Conservation (phyloP, 2,888 invertebrate genomes). For the Kryphioiulus occultus region DNA sequence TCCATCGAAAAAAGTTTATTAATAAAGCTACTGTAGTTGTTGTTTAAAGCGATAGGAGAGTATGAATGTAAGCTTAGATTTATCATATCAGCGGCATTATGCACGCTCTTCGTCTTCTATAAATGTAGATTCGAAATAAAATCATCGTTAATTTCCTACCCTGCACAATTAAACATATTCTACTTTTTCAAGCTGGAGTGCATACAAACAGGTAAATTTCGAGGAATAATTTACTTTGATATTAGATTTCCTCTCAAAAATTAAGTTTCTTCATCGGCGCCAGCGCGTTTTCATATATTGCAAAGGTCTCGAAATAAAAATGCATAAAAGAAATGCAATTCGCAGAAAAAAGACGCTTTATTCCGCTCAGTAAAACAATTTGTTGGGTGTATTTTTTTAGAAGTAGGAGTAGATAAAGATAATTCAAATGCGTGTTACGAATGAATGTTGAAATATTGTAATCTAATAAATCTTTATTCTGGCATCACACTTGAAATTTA, state of each 20-base stretch:
- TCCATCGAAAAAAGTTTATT: background rate
- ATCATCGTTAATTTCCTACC: background rate
- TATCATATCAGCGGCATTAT: background rate
- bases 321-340: background rate
- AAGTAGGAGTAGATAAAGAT: background rate
- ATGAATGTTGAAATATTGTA: background rate
- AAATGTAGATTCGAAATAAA: background rate
- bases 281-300: background rate
- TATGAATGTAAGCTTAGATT: background rate
- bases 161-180: background rate
- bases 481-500: background rate
- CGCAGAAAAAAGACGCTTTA: background rate
- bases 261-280: background rate
- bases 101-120: background rate
- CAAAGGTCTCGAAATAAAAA: background rate
- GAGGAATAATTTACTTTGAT: background rate
- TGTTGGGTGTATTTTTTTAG: background rate
- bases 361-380: background rate
- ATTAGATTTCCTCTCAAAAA: constrained; percentile 36
- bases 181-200: background rate
- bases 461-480: constrained; percentile 2
- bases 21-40: background rate
- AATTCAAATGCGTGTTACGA: constrained; percentile 9
- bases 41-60: background rate
- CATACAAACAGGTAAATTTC: background rate